Percentiles rank a stretch among this genome's conserved stretches.
phyloP scores from a whole-genome alignment of 1,140 invertebrate genomes.

The Capitella teleta region DNA sequence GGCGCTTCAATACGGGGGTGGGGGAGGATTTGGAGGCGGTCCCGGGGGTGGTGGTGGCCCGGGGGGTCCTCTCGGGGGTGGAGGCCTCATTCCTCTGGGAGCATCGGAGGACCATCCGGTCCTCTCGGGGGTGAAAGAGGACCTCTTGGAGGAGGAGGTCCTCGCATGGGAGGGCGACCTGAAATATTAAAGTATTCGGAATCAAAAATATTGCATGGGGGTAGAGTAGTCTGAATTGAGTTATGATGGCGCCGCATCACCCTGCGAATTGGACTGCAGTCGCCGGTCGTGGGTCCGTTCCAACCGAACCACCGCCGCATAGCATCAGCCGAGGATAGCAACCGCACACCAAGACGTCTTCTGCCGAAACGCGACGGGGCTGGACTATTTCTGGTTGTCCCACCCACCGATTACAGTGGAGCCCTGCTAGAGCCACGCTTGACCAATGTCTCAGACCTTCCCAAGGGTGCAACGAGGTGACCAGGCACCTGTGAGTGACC shows the following conservation, averaged over 20 bases:
- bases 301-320: slow-evolving; percentile 13
- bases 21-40: too few species aligned
- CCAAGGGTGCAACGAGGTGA: slow-evolving; percentile 15
- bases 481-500: slow-evolving; percentile 18
- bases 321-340: slow-evolving; percentile 14
- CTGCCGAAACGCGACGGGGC: slow-evolving; percentile 11
- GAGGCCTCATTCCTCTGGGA: too few species aligned
- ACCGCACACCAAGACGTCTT: slow-evolving; percentile 10
- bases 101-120: too few species aligned
- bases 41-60: too few species aligned
- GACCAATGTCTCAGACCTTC: slow-evolving; percentile 27
- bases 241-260: slow-evolving; percentile 20
- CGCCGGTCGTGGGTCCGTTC: slow-evolving; percentile 20
- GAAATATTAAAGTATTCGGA: too few species aligned
- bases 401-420: slow-evolving; percentile 16
- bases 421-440: slow-evolving; percentile 20
- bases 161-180: too few species aligned
- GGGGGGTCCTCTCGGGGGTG: too few species aligned
- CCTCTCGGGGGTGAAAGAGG: too few species aligned
- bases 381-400: slow-evolving; percentile 19
- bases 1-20: too few species aligned
- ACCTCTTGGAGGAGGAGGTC: too few species aligned
- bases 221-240: slow-evolving; percentile 32
- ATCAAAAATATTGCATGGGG: slow-evolving; percentile 7
- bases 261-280: slow-evolving; percentile 22